Percentiles rank a stretch among this genome's conserved stretches.
Conservation (phyloP, 2,888 invertebrate species). For the Andrena haemorrhoa region DNA sequence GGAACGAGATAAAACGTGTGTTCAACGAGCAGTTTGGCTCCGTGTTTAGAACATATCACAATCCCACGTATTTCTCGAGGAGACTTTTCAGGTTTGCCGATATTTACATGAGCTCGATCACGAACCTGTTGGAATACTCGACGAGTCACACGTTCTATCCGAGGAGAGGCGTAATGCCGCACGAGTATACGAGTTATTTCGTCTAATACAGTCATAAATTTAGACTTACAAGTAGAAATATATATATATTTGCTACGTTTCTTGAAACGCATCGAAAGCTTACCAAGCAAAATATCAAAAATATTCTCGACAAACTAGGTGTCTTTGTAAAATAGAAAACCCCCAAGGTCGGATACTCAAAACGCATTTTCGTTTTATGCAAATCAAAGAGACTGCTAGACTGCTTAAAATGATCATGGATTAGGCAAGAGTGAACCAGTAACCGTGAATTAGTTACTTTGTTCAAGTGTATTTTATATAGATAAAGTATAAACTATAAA, state of each 20-base stretch:
- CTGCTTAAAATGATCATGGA: slow-evolving; percentile 22
- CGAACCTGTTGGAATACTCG: slow-evolving; percentile 95
- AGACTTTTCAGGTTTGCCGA: slow-evolving; percentile 98
- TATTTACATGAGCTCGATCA: slow-evolving; percentile 97
- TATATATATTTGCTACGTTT: background rate
- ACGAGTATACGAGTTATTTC: slow-evolving; percentile 96
- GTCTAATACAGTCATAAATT: slow-evolving; percentile 86
- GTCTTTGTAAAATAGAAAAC: background rate
- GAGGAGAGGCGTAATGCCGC: slow-evolving; percentile 96
- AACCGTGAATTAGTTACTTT: background rate
- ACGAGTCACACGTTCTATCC: slow-evolving; percentile 97
- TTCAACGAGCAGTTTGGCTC: slow-evolving; percentile 99
- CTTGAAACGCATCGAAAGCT: slow-evolving; percentile 2
- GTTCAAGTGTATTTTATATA: slow-evolving; percentile 2
- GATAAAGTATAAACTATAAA: background rate
- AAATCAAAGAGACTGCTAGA: slow-evolving; percentile 42
- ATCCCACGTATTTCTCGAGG: slow-evolving; percentile 98
- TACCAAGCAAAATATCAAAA: slow-evolving; percentile 19
- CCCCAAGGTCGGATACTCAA: background rate
- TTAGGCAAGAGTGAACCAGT: background rate
- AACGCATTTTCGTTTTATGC: slow-evolving; percentile 37
- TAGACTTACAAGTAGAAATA: background rate
- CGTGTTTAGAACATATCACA: slow-evolving; percentile 98
- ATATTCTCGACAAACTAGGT: background rate
- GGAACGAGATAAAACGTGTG: slow-evolving; percentile 94